These are phyloP conservation scores for Carcharodon carcharias DNA, from an alignment of 2,797 vertebrate species.

Conservation along the genomic window DNA sequence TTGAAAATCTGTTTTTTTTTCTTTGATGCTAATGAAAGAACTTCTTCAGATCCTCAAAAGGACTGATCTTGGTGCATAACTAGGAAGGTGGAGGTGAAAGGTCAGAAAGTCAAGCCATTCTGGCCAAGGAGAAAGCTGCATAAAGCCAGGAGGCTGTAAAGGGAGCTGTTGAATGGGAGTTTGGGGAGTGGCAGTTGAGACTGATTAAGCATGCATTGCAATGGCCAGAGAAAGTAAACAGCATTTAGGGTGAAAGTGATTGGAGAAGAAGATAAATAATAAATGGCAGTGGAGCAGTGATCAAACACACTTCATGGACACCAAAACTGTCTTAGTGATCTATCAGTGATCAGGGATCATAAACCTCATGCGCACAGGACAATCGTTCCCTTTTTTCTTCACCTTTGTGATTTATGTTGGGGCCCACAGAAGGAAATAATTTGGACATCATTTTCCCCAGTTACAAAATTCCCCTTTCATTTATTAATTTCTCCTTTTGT, in stretches of 20 bases:
- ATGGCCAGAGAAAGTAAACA: not conserved
- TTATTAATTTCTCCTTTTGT: too few relatives aligned
- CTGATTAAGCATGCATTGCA: not conserved
- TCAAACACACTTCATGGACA: not conserved
- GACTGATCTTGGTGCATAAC: not conserved
- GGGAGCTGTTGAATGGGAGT: not conserved
- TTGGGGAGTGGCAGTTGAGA: not conserved
- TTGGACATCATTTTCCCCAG: not conserved
- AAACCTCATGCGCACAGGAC: not conserved
- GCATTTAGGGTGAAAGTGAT: not conserved
- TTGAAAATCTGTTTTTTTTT: not conserved
- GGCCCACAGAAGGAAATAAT: not conserved
- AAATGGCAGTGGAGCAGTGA: not conserved
- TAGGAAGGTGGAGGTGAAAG: not conserved
- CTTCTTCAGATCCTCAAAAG: not conserved
- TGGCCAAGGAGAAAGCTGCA: not conserved
- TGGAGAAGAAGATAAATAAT: not conserved
- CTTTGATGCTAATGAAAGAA: not conserved
- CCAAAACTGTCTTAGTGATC: not conserved
- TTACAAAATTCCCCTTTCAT: not conserved
- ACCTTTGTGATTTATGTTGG: not conserved
- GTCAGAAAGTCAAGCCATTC: not conserved
- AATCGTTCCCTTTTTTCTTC: not conserved
- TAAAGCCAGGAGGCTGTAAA: not conserved
- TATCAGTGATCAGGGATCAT: not conserved